phyloP scores from a whole-genome alignment of 2,888 invertebrate species.

The Nomada fucata region DNA sequence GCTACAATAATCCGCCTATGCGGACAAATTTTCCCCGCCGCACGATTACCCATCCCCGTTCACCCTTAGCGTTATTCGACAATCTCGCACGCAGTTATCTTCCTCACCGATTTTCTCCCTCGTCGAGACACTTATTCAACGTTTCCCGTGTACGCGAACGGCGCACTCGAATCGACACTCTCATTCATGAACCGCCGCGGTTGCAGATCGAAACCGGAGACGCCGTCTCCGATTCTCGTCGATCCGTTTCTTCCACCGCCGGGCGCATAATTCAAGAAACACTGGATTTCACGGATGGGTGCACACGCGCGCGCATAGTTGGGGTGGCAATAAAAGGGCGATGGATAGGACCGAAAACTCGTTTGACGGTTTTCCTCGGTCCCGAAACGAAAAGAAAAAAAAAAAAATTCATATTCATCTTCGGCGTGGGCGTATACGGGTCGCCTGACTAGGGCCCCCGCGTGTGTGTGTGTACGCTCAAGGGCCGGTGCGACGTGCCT shows the following conservation, averaged over 20 bases:
- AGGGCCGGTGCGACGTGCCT: neutral
- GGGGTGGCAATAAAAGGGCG: conserved; percentile 60
- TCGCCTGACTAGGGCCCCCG: conserved; percentile 27
- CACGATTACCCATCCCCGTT: no score
- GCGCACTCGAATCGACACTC: neutral
- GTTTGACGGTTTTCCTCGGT: conserved; percentile 69
- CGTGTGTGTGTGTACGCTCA: conserved; percentile 40
- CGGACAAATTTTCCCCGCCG: no score
- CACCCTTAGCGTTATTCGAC: no score
- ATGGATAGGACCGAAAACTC: conserved; percentile 48
- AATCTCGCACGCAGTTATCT: no score
- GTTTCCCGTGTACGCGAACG: neutral
- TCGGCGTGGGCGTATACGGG: conserved; percentile 65
- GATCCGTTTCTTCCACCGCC: neutral
- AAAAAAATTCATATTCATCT: conserved; percentile 71
- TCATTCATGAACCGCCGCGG: neutral
- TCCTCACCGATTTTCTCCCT: no score
- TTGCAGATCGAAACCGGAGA: neutral
- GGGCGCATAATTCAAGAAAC: conserved; percentile 54
- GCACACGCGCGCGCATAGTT: conserved; percentile 33
- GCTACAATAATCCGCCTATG: no score
- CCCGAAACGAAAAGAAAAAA: conserved; percentile 29
- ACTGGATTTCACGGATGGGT: conserved; percentile 61
- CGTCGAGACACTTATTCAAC: neutral
- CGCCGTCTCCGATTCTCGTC: conserved; percentile 7